Conservation (phyloP, 2,797 vertebrate genomes). For the Cyprinella venusta region DNA sequence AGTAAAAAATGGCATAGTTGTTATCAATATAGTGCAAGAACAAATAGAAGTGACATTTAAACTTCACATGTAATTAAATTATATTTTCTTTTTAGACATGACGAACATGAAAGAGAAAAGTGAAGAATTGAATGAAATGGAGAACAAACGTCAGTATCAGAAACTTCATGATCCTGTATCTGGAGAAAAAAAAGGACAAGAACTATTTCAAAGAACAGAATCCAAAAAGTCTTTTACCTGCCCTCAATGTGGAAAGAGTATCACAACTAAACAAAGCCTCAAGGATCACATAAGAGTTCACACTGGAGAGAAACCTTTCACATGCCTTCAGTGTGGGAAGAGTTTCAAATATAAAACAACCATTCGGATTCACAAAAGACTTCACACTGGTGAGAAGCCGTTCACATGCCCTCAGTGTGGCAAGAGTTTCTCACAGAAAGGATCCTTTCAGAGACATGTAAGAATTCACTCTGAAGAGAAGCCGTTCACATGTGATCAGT, state of each 20-base stretch:
- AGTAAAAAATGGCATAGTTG: background rate
- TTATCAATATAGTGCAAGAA: background rate
- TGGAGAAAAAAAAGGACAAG: background rate
- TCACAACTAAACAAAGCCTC: background rate
- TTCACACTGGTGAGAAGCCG: background rate
- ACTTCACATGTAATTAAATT: too few species aligned
- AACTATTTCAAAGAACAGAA: background rate
- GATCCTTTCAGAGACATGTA: background rate
- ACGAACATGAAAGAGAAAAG: background rate
- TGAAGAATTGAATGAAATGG: background rate
- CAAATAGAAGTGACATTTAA: too few species aligned
- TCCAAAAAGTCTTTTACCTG: background rate
- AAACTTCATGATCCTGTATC: background rate
- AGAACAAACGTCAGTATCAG: background rate
- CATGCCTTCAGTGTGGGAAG: background rate
- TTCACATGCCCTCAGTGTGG: constrained; percentile 6
- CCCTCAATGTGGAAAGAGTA: background rate
- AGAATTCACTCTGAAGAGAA: background rate
- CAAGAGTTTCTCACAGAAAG: background rate
- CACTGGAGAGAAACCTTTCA: constrained; percentile 10
- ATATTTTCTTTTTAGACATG: background rate
- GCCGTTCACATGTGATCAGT: background rate
- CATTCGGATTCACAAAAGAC: background rate
- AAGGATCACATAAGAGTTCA: background rate
- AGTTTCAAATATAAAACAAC: background rate